phyloP scores from a whole-genome alignment of 2,113 vertebrate genomes.

The Rattus norvegicus region GRCr8 NC_086019.1:69960501-69961000 shows the following conservation, averaged over 20 bases:
- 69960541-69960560: background rate
- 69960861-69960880: background rate
- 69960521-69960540: background rate
- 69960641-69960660: background rate
- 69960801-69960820: background rate
- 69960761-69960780: background rate
- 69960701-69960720: background rate
- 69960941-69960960: background rate
- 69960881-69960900: background rate
- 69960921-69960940: background rate
- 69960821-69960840: background rate
- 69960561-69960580: background rate
- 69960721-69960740: background rate
- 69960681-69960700: background rate
- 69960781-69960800: background rate
- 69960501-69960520: background rate
- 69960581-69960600: background rate
- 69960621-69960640: background rate
- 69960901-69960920: background rate
- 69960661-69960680: background rate
- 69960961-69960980: background rate
- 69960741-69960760: background rate
- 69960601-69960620: background rate
- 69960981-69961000: background rate
- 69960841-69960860: background rate